Evolutionary conservation across 2,888 invertebrate genomes (phyloP).

Genomic region (Drosophila mimica): DNA sequence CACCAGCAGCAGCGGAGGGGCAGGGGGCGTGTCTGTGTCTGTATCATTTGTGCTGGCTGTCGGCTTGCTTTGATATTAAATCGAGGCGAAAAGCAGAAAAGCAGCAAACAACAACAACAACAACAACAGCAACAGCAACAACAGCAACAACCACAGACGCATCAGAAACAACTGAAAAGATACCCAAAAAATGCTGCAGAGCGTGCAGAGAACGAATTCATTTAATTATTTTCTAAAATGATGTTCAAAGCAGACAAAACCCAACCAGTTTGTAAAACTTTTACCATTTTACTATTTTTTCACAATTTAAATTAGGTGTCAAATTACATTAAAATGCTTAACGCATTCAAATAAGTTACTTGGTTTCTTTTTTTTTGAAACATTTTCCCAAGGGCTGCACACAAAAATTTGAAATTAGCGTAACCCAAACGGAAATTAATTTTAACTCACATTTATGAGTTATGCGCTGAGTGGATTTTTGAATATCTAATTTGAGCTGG

Average conservation of each 20-base stretch:
- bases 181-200: slow-evolving; percentile 38
- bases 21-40: slow-evolving; percentile 43
- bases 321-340: neutral
- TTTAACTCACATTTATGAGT: slow-evolving; percentile 34
- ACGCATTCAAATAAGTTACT: neutral
- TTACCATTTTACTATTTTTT: neutral
- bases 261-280: slow-evolving; percentile 15
- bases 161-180: slow-evolving; percentile 33
- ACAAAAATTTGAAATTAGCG: neutral
- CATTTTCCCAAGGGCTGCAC: neutral
- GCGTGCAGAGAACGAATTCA: slow-evolving; percentile 49
- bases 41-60: slow-evolving; percentile 63
- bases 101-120: neutral
- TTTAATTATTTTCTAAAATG: slow-evolving; percentile 57
- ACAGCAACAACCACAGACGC: neutral
- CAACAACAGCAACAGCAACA: neutral
- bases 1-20: slow-evolving; percentile 14
- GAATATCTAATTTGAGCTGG: slow-evolving; percentile 17
- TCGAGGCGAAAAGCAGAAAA: slow-evolving; percentile 60
- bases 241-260: slow-evolving; percentile 36
- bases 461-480: slow-evolving; percentile 28
- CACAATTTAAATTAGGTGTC: slow-evolving; percentile 8
- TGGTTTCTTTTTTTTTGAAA: neutral
- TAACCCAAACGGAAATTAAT: slow-evolving; percentile 3
- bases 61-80: slow-evolving; percentile 76